These are phyloP conservation scores for Enteromius viviparus DNA, from an alignment of 2,797 vertebrate species.

Conservation along the genomic window DNA sequence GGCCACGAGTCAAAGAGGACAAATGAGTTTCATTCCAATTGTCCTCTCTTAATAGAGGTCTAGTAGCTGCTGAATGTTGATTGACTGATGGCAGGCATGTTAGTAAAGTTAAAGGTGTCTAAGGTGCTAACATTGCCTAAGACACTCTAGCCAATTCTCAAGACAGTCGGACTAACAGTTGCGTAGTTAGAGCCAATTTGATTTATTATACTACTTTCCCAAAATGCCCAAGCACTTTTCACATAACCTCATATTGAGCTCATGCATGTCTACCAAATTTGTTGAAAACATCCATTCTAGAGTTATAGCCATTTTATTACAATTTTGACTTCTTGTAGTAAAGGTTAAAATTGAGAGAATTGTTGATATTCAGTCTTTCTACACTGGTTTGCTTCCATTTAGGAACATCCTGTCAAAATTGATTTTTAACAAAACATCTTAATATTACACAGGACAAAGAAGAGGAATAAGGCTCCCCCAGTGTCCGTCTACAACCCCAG, in stretches of 20 bases:
- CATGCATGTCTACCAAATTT: background rate
- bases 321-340: background rate
- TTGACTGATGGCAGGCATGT: background rate
- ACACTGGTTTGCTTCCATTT: background rate
- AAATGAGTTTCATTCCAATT: background rate
- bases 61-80: background rate
- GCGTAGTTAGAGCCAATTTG: background rate
- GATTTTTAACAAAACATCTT: background rate
- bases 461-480: slow-evolving; percentile 67
- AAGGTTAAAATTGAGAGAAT: background rate
- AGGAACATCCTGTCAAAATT: background rate
- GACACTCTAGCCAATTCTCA: too few species aligned
- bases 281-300: background rate
- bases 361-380: background rate
- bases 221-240: background rate
- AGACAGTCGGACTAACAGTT: background rate
- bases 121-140: background rate
- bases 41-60: background rate
- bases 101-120: background rate
- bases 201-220: background rate
- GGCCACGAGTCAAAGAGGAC: background rate
- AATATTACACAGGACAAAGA: slow-evolving; percentile 72
- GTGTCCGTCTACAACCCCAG: slow-evolving; percentile 85
- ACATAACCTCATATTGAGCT: background rate
- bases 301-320: background rate